Evolutionary conservation across 2,113 vertebrate species (phyloP), one percentile per base, ranked within the genome.

Genomic region (Chionis minor): DNA sequence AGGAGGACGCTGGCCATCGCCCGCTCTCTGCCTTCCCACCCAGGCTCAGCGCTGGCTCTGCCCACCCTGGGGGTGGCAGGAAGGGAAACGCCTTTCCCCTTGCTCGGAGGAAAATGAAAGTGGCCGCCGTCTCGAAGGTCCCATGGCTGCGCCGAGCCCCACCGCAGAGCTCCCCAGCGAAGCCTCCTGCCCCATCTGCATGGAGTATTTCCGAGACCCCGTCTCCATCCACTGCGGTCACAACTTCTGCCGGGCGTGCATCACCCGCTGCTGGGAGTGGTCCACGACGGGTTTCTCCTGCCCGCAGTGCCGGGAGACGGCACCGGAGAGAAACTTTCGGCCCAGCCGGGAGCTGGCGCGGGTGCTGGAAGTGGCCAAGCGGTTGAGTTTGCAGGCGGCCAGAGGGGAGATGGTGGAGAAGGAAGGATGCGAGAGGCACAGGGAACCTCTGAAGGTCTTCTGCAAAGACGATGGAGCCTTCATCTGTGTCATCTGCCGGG

Each of bases 101-200:
- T 1, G 2, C 1, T 1, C 2, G 0, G 24, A 3, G 27, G 67
- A 33, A 45, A 90, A 33, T 14, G 89, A 80, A 75, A 80, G 94
- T 4, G 32, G 33, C 28, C 1, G 6, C 52, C 0, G 10, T 9
- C 40, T 9, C 5, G 4, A 4, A 28, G n/a, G 6, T 23, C 18
- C 47, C 73, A 92, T 95, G 95, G 91, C 73, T 4, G 30, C 55
- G 0, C 62, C 15, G 4, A 58, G 42, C 66, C 63, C 71, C 21
- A 11, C 58, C 2, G 0, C 90, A 9, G 66, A n/a, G 14, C 94
- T 98, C 22, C 90, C 77, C 54, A 69, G 47, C 2, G 97, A 96
- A 24, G 97, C 96, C 12, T 92, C 54, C 18, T 98, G 97, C 77
- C 80, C 97, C 10, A 44, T 98, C 35, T 98, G 98, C 79, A 81